Conservation (phyloP, 2,888 invertebrate species). For the Timandra comae region DNA sequence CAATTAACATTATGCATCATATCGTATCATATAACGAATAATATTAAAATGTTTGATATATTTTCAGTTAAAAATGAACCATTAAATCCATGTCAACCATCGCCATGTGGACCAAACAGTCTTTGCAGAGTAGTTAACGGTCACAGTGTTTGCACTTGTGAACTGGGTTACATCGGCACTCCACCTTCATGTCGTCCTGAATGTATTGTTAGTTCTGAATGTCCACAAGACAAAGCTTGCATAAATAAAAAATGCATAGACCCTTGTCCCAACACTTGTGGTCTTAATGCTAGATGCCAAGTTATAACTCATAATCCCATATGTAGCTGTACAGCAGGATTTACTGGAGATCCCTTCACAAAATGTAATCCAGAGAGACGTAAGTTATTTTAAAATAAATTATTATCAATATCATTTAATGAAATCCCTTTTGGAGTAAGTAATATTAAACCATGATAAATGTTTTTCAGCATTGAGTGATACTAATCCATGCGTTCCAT, state of each 20-base stretch:
- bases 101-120: slow-evolving; percentile 91
- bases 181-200: slow-evolving; percentile 89
- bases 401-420: no score
- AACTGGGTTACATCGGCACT: slow-evolving; percentile 83
- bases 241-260: slow-evolving; percentile 87
- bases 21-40: no score
- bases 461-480: slow-evolving; percentile 28
- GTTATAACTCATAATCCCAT: slow-evolving; percentile 92
- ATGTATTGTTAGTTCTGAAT: slow-evolving; percentile 90
- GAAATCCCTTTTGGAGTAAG: no score
- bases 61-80: slow-evolving; percentile 32
- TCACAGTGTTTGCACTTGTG: slow-evolving; percentile 89
- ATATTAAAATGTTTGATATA: slow-evolving; percentile 1
- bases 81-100: slow-evolving; percentile 83
- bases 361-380: slow-evolving; percentile 80
- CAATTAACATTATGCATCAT: no score
- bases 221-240: slow-evolving; percentile 87
- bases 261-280: slow-evolving; percentile 89
- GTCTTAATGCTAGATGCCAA: slow-evolving; percentile 87
- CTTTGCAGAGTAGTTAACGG: slow-evolving; percentile 85
- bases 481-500: slow-evolving; percentile 84
- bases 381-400: no score
- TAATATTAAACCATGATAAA: no score
- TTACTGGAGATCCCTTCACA: slow-evolving; percentile 88
- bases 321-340: slow-evolving; percentile 87